Conservation (phyloP, 2,888 invertebrate species). For the Meteorus colon region DNA sequence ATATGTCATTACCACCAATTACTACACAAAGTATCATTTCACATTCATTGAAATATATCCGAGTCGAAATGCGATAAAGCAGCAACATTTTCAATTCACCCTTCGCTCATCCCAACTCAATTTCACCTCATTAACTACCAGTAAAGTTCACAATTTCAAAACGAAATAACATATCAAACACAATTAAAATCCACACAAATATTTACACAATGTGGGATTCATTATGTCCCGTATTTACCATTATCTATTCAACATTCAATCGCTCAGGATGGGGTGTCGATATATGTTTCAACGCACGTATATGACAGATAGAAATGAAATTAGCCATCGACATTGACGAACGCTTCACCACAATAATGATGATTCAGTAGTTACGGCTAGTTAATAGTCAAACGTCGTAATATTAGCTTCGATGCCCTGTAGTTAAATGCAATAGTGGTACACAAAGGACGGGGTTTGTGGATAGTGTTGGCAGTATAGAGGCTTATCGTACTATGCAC, state of each 20-base stretch:
- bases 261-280: not conserved
- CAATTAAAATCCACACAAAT: no score
- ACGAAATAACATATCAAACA: no score
- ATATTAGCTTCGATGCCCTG: slow-evolving; percentile 7
- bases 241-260: slow-evolving; percentile 2
- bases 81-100: no score
- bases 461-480: not conserved
- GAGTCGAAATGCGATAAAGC: no score
- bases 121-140: not conserved
- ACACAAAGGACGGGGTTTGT: not conserved
- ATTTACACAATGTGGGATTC: not conserved
- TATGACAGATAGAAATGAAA: slow-evolving; percentile 7
- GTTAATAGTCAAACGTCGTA: slow-evolving; percentile 33
- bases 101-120: no score
- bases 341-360: slow-evolving; percentile 11
- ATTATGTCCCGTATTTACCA: not conserved
- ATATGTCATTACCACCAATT: no score
- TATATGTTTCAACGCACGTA: not conserved
- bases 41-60: no score
- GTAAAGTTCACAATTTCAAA: not conserved
- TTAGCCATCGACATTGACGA: slow-evolving; percentile 10
- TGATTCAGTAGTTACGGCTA: slow-evolving; percentile 22
- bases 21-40: no score
- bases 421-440: not conserved
- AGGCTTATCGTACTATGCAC: not conserved